Conservation (phyloP, 2,888 invertebrate genomes). For the Apamea crenata region DNA sequence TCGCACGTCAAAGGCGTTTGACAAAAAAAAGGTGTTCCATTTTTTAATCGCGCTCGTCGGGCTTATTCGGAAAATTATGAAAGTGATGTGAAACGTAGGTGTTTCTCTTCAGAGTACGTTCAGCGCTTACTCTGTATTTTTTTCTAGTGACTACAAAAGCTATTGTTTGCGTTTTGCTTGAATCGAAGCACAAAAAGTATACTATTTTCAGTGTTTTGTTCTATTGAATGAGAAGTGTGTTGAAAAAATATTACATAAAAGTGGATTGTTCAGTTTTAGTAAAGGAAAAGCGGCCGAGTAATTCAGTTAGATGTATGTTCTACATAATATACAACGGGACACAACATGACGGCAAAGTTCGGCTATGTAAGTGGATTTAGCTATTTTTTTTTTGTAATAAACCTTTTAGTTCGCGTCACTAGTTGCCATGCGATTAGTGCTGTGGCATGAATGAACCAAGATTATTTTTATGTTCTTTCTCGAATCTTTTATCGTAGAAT, state of each 20-base stretch:
- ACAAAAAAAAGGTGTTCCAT: conserved; percentile 81
- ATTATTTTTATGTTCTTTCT: conserved; percentile 41
- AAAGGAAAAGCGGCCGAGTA: conserved; percentile 86
- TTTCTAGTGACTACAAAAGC: conserved; percentile 87
- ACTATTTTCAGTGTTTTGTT: conserved; percentile 87
- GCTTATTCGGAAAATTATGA: conserved; percentile 86
- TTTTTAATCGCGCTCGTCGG: conserved; percentile 77
- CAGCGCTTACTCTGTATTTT: conserved; percentile 79
- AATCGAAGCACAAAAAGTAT: conserved; percentile 81
- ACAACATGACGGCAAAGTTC: conserved; percentile 91
- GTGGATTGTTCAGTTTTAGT: conserved; percentile 87
- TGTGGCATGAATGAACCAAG: conserved; percentile 42
- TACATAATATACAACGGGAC: conserved; percentile 90
- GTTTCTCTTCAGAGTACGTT: conserved; percentile 82
- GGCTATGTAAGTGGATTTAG: conserved; percentile 87
- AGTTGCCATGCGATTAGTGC: conserved; percentile 51
- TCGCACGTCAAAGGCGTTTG: conserved; percentile 78
- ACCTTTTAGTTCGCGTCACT: conserved; percentile 35
- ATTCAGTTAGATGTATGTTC: conserved; percentile 90
- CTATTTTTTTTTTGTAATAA: conserved; percentile 29
- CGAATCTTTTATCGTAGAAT: conserved; percentile 30
- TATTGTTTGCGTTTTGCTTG: conserved; percentile 84
- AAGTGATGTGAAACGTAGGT: conserved; percentile 87
- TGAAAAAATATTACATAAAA: conserved; percentile 88
- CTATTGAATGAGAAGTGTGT: conserved; percentile 86